A percentile compares a stretch with the other conserved stretches of the same genome.
These are phyloP conservation scores for Eubasilissa splendida DNA, from an alignment of 2,888 invertebrate genomes.

Conservation along the genomic window DNA sequence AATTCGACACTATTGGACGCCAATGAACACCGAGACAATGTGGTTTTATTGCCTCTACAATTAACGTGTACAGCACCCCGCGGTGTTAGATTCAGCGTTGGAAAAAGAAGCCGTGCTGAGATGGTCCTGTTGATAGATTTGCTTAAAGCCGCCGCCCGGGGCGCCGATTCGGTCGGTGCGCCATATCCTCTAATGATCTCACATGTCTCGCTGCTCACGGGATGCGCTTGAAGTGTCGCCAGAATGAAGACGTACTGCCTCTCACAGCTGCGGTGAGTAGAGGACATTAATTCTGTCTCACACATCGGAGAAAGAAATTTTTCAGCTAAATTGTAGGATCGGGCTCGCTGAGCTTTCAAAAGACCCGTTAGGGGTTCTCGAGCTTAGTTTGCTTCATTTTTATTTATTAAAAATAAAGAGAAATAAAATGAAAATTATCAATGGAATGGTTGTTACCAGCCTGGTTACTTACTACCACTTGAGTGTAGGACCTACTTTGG, in stretches of 20 bases:
- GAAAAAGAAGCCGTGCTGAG: neutral
- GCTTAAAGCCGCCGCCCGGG: slow-evolving; percentile 31
- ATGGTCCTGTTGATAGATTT: slow-evolving; percentile 33
- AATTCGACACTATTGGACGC: no score
- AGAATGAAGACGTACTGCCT: slow-evolving; percentile 54
- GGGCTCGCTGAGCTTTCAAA: no score
- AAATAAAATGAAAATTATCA: no score
- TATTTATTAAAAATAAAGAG: no score
- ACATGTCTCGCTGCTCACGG: slow-evolving; percentile 49
- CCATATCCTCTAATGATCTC: slow-evolving; percentile 52
- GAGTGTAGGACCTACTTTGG: no score
- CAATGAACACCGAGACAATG: no score
- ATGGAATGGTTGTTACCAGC: no score
- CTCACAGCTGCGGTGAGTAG: slow-evolving; percentile 31
- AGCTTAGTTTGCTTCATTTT: no score
- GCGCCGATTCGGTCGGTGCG: slow-evolving; percentile 34
- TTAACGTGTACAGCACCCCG: neutral
- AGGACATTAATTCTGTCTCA: slow-evolving; percentile 12
- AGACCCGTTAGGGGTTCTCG: no score
- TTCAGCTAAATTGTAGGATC: no score
- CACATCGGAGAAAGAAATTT: neutral
- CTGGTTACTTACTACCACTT: no score
- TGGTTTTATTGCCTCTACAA: no score
- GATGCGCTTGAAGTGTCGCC: slow-evolving; percentile 47
- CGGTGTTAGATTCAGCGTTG: slow-evolving; percentile 4